Evolutionary conservation across 2,888 invertebrate species (phyloP).

Genomic region (Crioceris asparagi): DNA sequence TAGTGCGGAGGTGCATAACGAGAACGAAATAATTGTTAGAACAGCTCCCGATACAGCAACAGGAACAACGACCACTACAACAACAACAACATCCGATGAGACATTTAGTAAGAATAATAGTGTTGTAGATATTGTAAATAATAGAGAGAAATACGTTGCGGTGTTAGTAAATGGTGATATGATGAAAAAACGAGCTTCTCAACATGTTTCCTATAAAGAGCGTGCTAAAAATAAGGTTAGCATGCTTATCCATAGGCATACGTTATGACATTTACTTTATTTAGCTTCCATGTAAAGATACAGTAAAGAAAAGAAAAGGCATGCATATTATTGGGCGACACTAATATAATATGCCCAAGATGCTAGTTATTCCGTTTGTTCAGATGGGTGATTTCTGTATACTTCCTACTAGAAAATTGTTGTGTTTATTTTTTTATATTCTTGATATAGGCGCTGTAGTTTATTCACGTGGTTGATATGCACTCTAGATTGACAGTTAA

Average conservation of each 20-base stretch:
- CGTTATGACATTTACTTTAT: conserved; percentile 34
- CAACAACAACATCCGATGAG: conserved; percentile 15
- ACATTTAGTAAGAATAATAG: conserved; percentile 15
- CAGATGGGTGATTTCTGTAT: too few relatives aligned
- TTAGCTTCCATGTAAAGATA: conserved; percentile 18
- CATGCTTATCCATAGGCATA: conserved; percentile 37
- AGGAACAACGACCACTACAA: too few relatives aligned
- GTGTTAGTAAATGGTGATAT: conserved; percentile 21
- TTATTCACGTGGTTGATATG: too few relatives aligned
- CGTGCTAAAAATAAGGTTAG: conserved; percentile 31
- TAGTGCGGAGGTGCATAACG: conserved; percentile 27
- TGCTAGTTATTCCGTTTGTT: too few relatives aligned
- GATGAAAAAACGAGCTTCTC: conserved; percentile 22
- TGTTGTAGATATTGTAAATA: conserved; percentile 21
- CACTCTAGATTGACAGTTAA: too few relatives aligned
- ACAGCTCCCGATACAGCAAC: too few relatives aligned
- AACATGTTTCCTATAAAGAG: conserved; percentile 27
- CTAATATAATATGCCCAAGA: too few relatives aligned
- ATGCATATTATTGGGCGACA: too few relatives aligned
- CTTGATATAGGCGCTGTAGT: too few relatives aligned
- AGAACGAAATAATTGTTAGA: conserved; percentile 15
- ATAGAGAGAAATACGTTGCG: conserved; percentile 18
- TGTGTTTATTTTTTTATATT: too few relatives aligned
- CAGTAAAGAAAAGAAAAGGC: too few relatives aligned
- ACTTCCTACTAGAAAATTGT: too few relatives aligned